These are phyloP conservation scores for Ecliptopera silaceata DNA, from an alignment of 2,888 invertebrate genomes.

Conservation along the genomic window DNA sequence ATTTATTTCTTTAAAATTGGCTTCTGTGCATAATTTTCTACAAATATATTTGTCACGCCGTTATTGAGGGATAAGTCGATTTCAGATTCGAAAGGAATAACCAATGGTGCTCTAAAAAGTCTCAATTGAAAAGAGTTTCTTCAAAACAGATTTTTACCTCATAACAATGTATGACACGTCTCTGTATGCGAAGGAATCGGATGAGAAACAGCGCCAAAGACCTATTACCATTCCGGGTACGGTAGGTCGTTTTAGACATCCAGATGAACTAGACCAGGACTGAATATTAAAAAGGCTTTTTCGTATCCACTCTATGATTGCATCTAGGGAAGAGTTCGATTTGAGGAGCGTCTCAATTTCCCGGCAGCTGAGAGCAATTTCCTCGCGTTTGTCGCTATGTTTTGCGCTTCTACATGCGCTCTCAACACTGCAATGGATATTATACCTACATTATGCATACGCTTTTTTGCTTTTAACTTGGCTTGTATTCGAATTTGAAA, in stretches of 20 bases:
- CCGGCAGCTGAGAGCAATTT: constrained; percentile 68
- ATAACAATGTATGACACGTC: constrained; percentile 12
- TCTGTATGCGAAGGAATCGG: neutral
- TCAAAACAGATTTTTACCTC: neutral
- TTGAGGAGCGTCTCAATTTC: constrained; percentile 72
- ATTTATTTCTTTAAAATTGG: constrained; percentile 15
- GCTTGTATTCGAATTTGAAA: constrained; percentile 11
- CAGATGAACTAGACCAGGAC: constrained; percentile 17
- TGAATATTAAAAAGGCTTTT: constrained; percentile 33
- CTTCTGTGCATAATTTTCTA: constrained; percentile 12
- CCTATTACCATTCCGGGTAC: constrained; percentile 6
- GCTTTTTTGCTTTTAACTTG: constrained; percentile 2
- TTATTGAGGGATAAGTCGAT: neutral
- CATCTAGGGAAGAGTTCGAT: constrained; percentile 53
- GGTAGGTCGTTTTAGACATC: constrained; percentile 10
- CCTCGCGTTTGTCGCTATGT: constrained; percentile 64
- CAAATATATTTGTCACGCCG: too few species aligned
- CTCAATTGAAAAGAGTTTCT: neutral
- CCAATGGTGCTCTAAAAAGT: neutral
- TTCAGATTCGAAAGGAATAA: neutral
- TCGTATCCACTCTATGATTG: constrained; percentile 44
- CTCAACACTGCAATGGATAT: constrained; percentile 30
- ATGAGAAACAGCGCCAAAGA: constrained; percentile 7
- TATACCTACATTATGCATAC: constrained; percentile 27
- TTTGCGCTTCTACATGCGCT: constrained; percentile 25